Evolutionary conservation across 2,113 vertebrate genomes (phyloP).

Genomic region (Stigmatopora argus): DNA sequence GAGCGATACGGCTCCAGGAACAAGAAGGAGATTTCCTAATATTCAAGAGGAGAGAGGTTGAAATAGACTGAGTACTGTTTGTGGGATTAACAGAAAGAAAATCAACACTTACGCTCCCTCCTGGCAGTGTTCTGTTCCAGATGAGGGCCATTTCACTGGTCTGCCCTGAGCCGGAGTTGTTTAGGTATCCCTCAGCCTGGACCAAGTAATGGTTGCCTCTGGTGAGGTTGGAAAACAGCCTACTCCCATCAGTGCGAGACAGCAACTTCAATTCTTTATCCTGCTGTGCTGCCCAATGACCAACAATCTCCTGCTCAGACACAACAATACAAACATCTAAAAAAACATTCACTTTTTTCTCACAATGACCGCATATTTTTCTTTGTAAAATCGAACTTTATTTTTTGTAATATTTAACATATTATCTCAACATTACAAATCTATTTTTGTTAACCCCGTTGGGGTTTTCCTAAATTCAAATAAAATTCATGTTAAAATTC

Average conservation of each 20-base stretch:
- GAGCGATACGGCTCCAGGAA: conserved; percentile 87
- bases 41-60: background rate
- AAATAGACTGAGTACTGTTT: background rate
- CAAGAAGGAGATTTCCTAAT: conserved; percentile 86
- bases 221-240: conserved; percentile 79
- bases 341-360: background rate
- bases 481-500: background rate
- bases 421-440: background rate
- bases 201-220: conserved; percentile 82
- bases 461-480: background rate
- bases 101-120: conserved; percentile 77
- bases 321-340: background rate
- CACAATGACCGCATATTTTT: background rate
- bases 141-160: conserved; percentile 84
- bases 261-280: conserved; percentile 79
- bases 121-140: conserved; percentile 83
- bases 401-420: too few species aligned
- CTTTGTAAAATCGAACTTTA: background rate
- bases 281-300: conserved; percentile 82
- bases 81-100: background rate
- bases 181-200: conserved; percentile 83
- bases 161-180: conserved; percentile 81
- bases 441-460: background rate
- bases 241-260: conserved; percentile 73
- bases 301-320: conserved; percentile 75